A percentile compares a stretch with the other conserved stretches of the same genome.
Evolutionary conservation across 37 sponge, comb jelly and placozoan genomes (phyloP).

Genomic region (Spongilla lacustris): DNA sequence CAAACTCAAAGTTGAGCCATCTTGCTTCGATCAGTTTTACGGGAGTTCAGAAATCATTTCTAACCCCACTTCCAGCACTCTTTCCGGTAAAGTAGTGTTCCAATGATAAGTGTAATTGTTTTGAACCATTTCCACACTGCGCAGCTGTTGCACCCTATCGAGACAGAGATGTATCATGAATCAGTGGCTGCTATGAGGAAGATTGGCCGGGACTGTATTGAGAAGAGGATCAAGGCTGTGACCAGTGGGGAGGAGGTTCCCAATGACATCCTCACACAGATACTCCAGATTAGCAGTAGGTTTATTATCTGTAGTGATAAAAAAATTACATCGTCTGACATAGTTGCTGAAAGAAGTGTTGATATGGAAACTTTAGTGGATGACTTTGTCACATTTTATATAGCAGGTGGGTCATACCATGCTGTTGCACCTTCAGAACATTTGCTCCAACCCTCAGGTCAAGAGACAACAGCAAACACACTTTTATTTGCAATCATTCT

Average conservation of each 20-base stretch:
- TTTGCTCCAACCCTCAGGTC: not conserved
- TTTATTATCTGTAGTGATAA: not conserved
- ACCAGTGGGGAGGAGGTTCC: not conserved
- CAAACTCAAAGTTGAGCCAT: not conserved
- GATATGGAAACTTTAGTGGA: conserved; percentile 4
- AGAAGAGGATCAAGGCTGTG: conserved; percentile 1
- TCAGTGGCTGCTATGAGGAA: not conserved
- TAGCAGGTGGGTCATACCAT: not conserved
- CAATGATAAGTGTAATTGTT: not conserved
- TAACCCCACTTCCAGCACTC: not conserved
- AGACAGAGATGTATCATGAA: not conserved
- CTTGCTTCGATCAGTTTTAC: not conserved
- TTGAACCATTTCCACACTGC: not conserved
- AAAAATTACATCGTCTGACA: not conserved
- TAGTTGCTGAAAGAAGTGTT: not conserved
- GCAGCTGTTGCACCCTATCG: not conserved
- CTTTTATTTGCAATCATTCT: not conserved
- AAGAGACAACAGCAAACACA: conserved; percentile 5
- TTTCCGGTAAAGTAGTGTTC: not conserved
- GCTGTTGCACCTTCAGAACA: not conserved
- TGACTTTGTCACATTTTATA: conserved; percentile 16
- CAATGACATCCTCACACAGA: not conserved
- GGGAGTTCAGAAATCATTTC: not conserved
- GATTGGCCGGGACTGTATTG: not conserved
- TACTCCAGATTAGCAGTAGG: not conserved